A percentile compares a stretch with the other conserved stretches of the same genome.
Conservation (phyloP, 2,888 invertebrate genomes). For the Himalopsyche tibetana region DNA sequence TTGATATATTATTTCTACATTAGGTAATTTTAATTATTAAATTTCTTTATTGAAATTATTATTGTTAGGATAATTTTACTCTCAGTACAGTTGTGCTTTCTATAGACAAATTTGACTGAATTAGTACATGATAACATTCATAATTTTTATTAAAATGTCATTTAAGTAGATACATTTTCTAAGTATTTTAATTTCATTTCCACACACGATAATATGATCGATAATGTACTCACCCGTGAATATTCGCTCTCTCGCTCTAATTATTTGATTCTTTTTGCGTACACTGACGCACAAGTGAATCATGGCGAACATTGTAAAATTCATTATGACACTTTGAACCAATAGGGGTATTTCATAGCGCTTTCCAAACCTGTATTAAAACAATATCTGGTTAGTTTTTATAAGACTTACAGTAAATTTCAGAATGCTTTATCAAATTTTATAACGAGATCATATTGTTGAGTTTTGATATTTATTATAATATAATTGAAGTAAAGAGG, state of each 20-base stretch:
- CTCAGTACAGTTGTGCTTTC: not conserved
- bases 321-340: conserved; percentile 98
- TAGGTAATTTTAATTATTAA: not conserved
- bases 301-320: conserved; percentile 96
- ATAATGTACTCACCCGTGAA: conserved; percentile 84
- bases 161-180: not conserved
- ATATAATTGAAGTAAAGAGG: too few relatives aligned
- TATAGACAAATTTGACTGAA: not conserved
- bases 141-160: not conserved
- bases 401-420: too few relatives aligned
- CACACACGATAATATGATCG: conserved; percentile 1
- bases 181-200: not conserved
- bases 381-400: too few relatives aligned
- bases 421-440: too few relatives aligned
- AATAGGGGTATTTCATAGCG: conserved; percentile 96
- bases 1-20: conserved; percentile 7
- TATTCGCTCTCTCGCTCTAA: conserved; percentile 85
- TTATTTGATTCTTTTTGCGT: conserved; percentile 87
- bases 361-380: conserved; percentile 93
- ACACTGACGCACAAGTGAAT: conserved; percentile 94
- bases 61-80: not conserved
- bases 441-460: too few relatives aligned
- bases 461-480: too few relatives aligned
- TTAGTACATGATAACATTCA: conserved; percentile 17
- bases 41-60: not conserved